Evolutionary conservation across 53 echinoderm and acorn worm genomes (phyloP).

Genomic region (Paelopatides confundens): DNA sequence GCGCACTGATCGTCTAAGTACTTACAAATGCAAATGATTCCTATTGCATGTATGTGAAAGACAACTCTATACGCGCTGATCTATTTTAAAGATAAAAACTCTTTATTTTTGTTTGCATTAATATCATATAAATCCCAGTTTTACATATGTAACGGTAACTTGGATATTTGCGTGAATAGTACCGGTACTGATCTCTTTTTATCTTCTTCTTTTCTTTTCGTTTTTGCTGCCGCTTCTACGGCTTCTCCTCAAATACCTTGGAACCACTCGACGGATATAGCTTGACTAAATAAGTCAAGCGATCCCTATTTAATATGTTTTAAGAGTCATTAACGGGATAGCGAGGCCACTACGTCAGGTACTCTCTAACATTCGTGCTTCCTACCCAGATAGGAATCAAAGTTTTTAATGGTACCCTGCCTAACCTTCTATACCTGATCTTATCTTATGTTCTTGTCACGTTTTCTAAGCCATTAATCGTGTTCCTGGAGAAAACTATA

Average conservation of each 20-base stretch:
- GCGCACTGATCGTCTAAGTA: too few species aligned
- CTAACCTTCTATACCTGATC: slow-evolving; percentile 22
- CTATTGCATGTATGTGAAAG: too few species aligned
- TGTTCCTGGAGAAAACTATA: slow-evolving; percentile 17
- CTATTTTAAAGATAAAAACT: background rate
- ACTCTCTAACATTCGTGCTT: slow-evolving; percentile 7
- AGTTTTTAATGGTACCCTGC: slow-evolving; percentile 30
- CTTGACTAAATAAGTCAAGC: slow-evolving; percentile 32
- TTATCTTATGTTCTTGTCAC: slow-evolving; percentile 33
- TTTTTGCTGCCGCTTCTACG: background rate
- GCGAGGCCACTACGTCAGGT: slow-evolving; percentile 15
- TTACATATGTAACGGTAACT: slow-evolving; percentile 10
- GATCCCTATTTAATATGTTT: slow-evolving; percentile 31
- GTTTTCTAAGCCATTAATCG: slow-evolving; percentile 36
- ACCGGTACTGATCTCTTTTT: background rate
- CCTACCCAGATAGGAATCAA: background rate
- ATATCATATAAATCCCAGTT: background rate
- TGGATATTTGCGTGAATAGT: slow-evolving; percentile 12
- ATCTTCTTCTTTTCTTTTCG: background rate
- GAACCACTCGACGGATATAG: background rate
- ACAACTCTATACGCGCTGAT: too few species aligned
- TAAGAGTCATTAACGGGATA: slow-evolving; percentile 28
- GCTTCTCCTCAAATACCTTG: slow-evolving; percentile 18
- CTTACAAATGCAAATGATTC: too few species aligned
- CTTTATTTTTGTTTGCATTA: background rate